A percentile compares a stretch with the other conserved stretches of the same genome.
Conservation (phyloP, 2,113 vertebrate genomes). For the Muscicapa adusta region DNA sequence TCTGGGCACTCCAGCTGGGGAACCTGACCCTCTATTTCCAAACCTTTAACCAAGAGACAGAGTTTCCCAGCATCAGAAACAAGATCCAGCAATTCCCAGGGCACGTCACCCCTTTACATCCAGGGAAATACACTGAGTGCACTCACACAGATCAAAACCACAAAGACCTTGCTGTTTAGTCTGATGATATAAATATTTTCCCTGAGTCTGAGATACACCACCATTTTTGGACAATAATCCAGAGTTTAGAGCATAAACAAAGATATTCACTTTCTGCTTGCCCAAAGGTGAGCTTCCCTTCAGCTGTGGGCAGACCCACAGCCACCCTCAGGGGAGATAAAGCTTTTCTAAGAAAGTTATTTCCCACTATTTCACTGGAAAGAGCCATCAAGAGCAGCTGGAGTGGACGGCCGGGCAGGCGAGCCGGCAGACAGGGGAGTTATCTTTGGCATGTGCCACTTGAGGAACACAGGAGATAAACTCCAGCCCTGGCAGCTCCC, state of each 20-base stretch:
- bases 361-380: neutral
- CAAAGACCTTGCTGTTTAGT: neutral
- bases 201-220: neutral
- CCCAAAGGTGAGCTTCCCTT: neutral
- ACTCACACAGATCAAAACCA: neutral
- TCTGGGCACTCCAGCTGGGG: neutral
- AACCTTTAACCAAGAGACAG: neutral
- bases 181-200: constrained; percentile 40
- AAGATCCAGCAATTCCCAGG: neutral
- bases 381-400: neutral
- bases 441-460: constrained; percentile 36
- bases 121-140: neutral
- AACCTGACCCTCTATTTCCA: neutral
- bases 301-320: neutral
- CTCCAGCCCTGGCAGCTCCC: neutral
- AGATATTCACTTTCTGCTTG: neutral
- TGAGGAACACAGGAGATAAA: neutral
- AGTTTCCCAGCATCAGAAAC: neutral
- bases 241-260: neutral
- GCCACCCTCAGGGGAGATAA: neutral
- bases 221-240: neutral
- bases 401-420: no score
- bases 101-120: accelerated
- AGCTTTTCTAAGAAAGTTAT: neutral
- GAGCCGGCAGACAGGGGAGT: neutral